A percentile compares a stretch with the other conserved stretches of the same genome.
Evolutionary conservation across 1,140 invertebrate genomes (phyloP).

Genomic region (Maniola jurtina): DNA sequence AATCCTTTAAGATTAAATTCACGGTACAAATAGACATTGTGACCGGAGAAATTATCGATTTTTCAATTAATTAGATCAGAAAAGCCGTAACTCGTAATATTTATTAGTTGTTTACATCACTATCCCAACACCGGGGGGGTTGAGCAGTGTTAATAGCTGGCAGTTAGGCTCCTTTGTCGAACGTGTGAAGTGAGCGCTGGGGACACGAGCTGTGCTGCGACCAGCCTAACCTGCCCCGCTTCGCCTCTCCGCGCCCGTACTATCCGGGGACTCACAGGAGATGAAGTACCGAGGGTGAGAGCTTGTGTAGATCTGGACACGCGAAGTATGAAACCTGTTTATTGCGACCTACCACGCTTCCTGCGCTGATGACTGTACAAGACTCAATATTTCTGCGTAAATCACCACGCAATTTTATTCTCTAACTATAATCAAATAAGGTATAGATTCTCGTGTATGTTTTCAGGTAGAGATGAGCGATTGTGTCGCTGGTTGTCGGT

Average conservation of each 20-base stretch:
- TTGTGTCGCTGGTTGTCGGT: conserved; percentile 24
- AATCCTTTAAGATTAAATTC: too few species aligned
- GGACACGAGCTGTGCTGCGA: conserved; percentile 45
- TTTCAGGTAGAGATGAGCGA: not conserved
- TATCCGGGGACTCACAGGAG: conserved; percentile 4
- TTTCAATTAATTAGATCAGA: not conserved
- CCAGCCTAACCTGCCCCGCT: conserved; percentile 35
- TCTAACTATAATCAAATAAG: conserved; percentile 7
- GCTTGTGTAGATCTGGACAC: conserved; percentile 36
- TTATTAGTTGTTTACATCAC: conserved; percentile 47
- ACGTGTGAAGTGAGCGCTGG: conserved; percentile 73
- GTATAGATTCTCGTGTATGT: not conserved
- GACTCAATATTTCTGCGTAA: conserved; percentile 27
- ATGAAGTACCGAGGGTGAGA: conserved; percentile 12
- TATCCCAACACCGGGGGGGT: conserved; percentile 50
- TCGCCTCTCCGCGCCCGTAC: conserved; percentile 20
- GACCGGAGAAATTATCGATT: too few species aligned
- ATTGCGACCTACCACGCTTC: conserved; percentile 54
- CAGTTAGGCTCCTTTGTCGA: conserved; percentile 73
- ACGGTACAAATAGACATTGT: too few species aligned
- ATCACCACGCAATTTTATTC: conserved; percentile 20
- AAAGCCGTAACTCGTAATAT: conserved; percentile 7
- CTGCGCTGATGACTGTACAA: conserved; percentile 37
- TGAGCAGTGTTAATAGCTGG: conserved; percentile 73
- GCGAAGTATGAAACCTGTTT: conserved; percentile 50